Evolutionary conservation across 1,140 invertebrate genomes (phyloP).

Genomic region (Anastrepha ludens): DNA sequence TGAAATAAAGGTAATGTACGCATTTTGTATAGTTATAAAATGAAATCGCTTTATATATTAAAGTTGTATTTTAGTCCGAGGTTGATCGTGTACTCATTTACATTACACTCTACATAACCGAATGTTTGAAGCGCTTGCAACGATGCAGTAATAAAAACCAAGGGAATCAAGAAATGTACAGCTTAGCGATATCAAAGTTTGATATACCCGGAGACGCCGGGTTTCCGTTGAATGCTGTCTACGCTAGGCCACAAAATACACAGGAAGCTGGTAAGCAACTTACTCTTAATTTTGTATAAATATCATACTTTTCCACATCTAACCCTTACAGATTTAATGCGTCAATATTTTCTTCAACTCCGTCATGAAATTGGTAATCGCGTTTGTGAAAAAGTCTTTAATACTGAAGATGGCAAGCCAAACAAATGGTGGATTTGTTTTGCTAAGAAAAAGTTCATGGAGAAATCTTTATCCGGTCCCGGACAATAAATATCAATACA

Average conservation of each 20-base stretch:
- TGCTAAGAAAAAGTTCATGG: slow-evolving; percentile 99
- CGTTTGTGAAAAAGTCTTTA: slow-evolving; percentile 94
- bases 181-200: slow-evolving; percentile 95
- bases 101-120: slow-evolving; percentile 98
- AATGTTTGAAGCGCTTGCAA: slow-evolving; percentile 96
- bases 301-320: neutral
- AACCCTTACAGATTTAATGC: slow-evolving; percentile 86
- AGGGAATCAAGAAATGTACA: slow-evolving; percentile 96
- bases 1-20: slow-evolving; percentile 91
- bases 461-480: slow-evolving; percentile 87
- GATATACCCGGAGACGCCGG: slow-evolving; percentile 97
- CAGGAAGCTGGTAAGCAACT: slow-evolving; percentile 83
- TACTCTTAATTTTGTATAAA: neutral
- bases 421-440: slow-evolving; percentile 99
- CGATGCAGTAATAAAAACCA: slow-evolving; percentile 93
- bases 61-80: slow-evolving; percentile 84
- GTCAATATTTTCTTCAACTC: slow-evolving; percentile 94
- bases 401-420: slow-evolving; percentile 92
- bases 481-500: slow-evolving; percentile 63
- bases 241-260: slow-evolving; percentile 87
- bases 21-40: neutral
- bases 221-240: slow-evolving; percentile 98
- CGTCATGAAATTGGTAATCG: slow-evolving; percentile 95
- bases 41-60: neutral
- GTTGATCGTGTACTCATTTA: slow-evolving; percentile 98